phyloP scores from a whole-genome alignment of 2,797 vertebrate genomes.

The Liasis olivaceus region DNA sequence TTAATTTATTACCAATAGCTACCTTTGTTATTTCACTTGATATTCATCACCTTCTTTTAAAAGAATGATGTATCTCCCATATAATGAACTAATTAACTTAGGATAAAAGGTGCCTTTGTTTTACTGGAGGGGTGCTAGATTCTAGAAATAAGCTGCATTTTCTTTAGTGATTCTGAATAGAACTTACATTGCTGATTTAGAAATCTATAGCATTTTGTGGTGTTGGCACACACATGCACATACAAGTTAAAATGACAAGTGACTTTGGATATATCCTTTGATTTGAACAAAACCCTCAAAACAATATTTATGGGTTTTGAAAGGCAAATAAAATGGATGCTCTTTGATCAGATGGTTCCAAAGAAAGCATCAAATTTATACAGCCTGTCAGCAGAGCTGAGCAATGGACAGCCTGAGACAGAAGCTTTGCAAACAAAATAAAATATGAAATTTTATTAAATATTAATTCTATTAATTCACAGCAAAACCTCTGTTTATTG shows the following conservation, averaged over 20 bases:
- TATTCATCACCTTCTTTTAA: constrained; percentile 64
- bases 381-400: constrained; percentile 59
- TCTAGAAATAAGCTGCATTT: constrained; percentile 58
- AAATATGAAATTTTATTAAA: constrained; percentile 63
- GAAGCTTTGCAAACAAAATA: constrained; percentile 63
- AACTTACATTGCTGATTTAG: constrained; percentile 62
- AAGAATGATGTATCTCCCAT: constrained; percentile 73
- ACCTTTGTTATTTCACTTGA: constrained; percentile 67
- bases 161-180: constrained; percentile 63
- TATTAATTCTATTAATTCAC: constrained; percentile 67
- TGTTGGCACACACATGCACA: constrained; percentile 55
- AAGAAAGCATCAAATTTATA: constrained; percentile 55
- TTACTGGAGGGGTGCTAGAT: constrained; percentile 60
- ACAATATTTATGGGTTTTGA: constrained; percentile 65
- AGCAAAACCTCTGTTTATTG: constrained; percentile 61
- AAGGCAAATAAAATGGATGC: constrained; percentile 53
- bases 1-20: constrained; percentile 70
- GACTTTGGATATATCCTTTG: constrained; percentile 41
- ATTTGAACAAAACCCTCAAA: not conserved
- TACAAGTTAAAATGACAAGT: constrained; percentile 60
- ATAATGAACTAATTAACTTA: constrained; percentile 77
- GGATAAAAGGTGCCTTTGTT: constrained; percentile 75
- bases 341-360: constrained; percentile 62
- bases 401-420: constrained; percentile 45
- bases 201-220: constrained; percentile 63